These are phyloP conservation scores for Ommatoiulus sabulosus DNA, from an alignment of 2,888 invertebrate genomes.

Conservation along the genomic window DNA sequence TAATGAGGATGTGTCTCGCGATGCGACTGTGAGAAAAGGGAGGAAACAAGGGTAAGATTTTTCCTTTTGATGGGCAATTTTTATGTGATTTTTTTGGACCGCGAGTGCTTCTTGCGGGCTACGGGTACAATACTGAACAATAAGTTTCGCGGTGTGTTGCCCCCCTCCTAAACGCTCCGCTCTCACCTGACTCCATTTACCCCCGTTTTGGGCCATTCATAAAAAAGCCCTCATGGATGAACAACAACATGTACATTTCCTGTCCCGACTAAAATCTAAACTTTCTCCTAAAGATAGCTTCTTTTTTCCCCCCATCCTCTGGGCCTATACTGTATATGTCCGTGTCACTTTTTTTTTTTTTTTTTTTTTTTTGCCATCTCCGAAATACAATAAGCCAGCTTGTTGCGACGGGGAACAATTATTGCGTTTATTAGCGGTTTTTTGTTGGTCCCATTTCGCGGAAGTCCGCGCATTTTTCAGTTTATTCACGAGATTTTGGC, in stretches of 20 bases:
- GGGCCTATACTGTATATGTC: neutral
- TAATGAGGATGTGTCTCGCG: conserved; percentile 3
- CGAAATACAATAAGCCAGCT: neutral
- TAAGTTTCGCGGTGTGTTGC: neutral
- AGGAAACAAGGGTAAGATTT: conserved; percentile 28
- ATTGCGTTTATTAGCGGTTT: neutral
- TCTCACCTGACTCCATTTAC: conserved; percentile 24
- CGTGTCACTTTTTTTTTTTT: neutral
- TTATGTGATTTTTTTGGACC: neutral
- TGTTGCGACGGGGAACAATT: neutral
- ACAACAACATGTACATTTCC: conserved; percentile 6
- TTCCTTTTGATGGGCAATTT: conserved; percentile 10
- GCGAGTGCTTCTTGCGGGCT: neutral
- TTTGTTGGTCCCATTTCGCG: neutral
- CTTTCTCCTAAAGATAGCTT: conserved; percentile 1
- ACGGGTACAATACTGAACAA: conserved; percentile 11
- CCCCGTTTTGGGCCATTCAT: conserved; percentile 28
- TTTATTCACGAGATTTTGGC: no score
- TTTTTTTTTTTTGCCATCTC: neutral
- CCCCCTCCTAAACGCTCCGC: neutral
- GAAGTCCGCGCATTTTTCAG: neutral
- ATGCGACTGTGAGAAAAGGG: neutral
- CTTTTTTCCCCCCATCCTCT: neutral
- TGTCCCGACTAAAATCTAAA: neutral
- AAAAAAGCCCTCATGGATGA: conserved; percentile 1